Evolutionary conservation across 2,113 vertebrate genomes (phyloP).

Genomic region (Leptodactylus fuscus): DNA sequence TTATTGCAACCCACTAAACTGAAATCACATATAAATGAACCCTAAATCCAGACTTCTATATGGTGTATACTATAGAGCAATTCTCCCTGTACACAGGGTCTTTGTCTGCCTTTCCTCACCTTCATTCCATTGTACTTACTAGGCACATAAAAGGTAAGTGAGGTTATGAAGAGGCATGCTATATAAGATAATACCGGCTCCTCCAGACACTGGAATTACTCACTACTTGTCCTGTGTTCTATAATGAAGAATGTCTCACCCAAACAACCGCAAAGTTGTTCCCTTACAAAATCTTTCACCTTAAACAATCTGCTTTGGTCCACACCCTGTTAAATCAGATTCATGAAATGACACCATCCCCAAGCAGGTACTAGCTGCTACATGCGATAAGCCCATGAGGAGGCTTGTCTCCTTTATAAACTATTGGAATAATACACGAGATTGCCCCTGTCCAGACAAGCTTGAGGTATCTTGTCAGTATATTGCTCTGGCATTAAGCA

Average conservation of each 20-base stretch:
- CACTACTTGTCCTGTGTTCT: conserved; percentile 19
- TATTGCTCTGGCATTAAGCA: conserved; percentile 38
- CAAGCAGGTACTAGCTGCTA: conserved; percentile 61
- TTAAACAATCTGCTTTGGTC: conserved; percentile 66
- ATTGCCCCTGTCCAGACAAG: conserved; percentile 67
- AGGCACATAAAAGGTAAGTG: conserved; percentile 9
- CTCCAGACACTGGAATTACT: conserved; percentile 47
- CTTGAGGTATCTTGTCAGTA: conserved; percentile 62
- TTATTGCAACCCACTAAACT: neutral
- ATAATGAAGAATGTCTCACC: conserved; percentile 46
- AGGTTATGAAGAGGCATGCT: conserved; percentile 35
- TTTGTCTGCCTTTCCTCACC: conserved; percentile 26
- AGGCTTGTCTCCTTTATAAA: conserved; percentile 65
- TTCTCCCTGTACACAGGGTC: neutral
- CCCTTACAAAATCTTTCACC: conserved; percentile 46
- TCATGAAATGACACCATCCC: conserved; percentile 60
- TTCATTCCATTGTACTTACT: conserved; percentile 10
- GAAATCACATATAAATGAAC: neutral
- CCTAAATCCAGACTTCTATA: neutral
- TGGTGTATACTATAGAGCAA: neutral
- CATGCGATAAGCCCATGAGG: conserved; percentile 57
- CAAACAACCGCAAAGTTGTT: conserved; percentile 43
- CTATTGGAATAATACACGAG: conserved; percentile 61
- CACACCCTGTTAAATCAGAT: conserved; percentile 67
- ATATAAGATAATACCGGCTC: neutral